phyloP scores from a whole-genome alignment of 2,113 vertebrate species.

The Oceanites oceanicus region DNA sequence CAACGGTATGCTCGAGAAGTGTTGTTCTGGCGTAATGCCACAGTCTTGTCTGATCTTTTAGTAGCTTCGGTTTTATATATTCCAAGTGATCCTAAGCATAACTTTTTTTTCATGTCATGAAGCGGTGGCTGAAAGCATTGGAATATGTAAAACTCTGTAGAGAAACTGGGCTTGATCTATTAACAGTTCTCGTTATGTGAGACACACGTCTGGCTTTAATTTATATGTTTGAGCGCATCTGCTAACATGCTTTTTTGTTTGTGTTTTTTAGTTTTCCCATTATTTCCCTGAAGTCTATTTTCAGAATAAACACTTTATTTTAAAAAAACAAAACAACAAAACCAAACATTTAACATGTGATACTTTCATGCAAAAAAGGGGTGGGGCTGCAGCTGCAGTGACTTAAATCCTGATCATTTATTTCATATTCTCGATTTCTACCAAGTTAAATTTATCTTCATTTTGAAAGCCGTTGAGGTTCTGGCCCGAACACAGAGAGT shows the following conservation, averaged over 20 bases:
- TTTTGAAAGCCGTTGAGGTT: not conserved
- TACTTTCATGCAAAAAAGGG: not conserved
- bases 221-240: not conserved
- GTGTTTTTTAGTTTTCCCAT: not conserved
- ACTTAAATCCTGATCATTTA: not conserved
- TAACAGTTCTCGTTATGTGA: not conserved
- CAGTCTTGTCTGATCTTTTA: not conserved
- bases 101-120: not conserved
- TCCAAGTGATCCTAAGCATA: not conserved
- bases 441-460: not conserved
- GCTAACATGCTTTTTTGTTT: not conserved
- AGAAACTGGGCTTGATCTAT: not conserved
- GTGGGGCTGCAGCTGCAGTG: not conserved
- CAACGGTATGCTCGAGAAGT: not conserved
- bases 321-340: not conserved
- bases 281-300: constrained; percentile 31
- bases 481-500: not conserved
- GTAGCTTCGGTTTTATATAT: not conserved
- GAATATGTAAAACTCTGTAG: not conserved
- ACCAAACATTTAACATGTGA: not conserved
- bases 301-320: constrained; percentile 35
- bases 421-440: not conserved
- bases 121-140: not conserved
- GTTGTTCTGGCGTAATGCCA: not conserved
- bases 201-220: not conserved